A percentile compares a stretch with the other conserved stretches of the same genome.
These are phyloP conservation scores for Hipparchia sbordonii DNA, from an alignment of 2,888 invertebrate species.

Conservation along the genomic window DNA sequence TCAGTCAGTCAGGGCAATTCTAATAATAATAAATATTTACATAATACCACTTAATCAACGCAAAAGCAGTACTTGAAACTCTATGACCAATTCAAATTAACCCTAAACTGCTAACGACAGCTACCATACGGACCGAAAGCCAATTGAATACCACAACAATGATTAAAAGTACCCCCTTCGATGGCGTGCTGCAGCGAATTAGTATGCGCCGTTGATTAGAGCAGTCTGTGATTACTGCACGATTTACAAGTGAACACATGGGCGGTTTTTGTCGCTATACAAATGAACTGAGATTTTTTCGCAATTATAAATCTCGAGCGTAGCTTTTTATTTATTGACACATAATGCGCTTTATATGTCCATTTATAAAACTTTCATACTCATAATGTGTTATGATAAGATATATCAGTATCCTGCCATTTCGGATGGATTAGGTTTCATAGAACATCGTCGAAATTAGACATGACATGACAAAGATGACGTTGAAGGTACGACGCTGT, in stretches of 20 bases:
- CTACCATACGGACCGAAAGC: slow-evolving; percentile 22
- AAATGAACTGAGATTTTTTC: background rate
- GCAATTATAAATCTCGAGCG: no score
- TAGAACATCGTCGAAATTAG: no score
- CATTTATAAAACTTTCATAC: no score
- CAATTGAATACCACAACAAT: slow-evolving; percentile 37
- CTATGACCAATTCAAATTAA: slow-evolving; percentile 27
- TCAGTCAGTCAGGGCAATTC: no score
- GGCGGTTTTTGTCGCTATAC: background rate
- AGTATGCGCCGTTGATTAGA: slow-evolving; percentile 29
- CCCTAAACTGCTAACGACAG: slow-evolving; percentile 26
- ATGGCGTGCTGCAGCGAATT: slow-evolving; percentile 26
- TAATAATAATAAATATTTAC: no score
- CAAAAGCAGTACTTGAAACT: background rate
- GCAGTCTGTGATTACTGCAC: slow-evolving; percentile 22
- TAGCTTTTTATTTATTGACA: no score
- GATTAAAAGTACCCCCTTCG: slow-evolving; percentile 31
- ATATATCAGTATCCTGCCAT: no score
- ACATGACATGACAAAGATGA: no score
- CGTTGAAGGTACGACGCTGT: no score
- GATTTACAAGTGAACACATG: slow-evolving; percentile 3
- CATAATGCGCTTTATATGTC: no score
- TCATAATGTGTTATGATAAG: no score
- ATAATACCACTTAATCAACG: background rate
- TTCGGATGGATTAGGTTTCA: no score